A percentile compares a stretch with the other conserved stretches of the same genome.
phyloP scores from a whole-genome alignment of 2,113 vertebrate species.

The Seriola dumerili region DNA sequence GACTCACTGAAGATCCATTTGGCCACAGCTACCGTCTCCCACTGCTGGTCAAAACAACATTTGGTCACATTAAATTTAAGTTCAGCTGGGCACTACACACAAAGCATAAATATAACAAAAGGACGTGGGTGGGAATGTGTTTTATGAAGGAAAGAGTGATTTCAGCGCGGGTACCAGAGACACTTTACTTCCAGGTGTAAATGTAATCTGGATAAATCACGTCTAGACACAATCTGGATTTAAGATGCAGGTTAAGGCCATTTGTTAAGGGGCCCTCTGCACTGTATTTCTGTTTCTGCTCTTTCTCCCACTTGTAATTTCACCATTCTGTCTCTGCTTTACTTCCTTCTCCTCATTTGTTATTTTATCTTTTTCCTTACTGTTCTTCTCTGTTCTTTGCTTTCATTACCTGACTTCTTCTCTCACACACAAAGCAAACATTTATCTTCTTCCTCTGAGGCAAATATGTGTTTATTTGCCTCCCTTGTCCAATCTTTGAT shows the following conservation, averaged over 20 bases:
- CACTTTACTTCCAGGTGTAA: conserved; percentile 42
- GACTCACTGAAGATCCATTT: conserved; percentile 31
- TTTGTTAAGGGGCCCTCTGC: conserved; percentile 39
- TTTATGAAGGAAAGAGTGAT: not conserved
- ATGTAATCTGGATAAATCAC: conserved; percentile 51
- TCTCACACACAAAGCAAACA: conserved; percentile 19
- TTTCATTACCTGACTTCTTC: conserved; percentile 1
- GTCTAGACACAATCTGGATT: conserved; percentile 31
- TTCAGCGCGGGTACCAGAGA: conserved; percentile 24
- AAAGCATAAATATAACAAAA: conserved; percentile 27
- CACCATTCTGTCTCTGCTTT: conserved; percentile 3
- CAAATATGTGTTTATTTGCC: conserved; percentile 22
- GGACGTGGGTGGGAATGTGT: conserved; percentile 5
- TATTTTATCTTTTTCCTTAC: conserved; percentile 13
- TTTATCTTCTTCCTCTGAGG: conserved; percentile 30
- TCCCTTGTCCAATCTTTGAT: conserved; percentile 25
- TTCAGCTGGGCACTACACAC: conserved; percentile 6
- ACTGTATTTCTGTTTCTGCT: conserved; percentile 36
- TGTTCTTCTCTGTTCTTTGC: not conserved
- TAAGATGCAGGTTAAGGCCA: conserved; percentile 22
- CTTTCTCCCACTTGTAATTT: conserved; percentile 14
- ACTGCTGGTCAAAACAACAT: conserved; percentile 6
- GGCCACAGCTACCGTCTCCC: conserved; percentile 12
- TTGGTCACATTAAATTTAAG: conserved; percentile 18
- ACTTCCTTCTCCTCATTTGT: conserved; percentile 15